A percentile compares a stretch with the other conserved stretches of the same genome.
Conservation (phyloP, 2,797 vertebrate species). For the Ficedula albicollis region DNA sequence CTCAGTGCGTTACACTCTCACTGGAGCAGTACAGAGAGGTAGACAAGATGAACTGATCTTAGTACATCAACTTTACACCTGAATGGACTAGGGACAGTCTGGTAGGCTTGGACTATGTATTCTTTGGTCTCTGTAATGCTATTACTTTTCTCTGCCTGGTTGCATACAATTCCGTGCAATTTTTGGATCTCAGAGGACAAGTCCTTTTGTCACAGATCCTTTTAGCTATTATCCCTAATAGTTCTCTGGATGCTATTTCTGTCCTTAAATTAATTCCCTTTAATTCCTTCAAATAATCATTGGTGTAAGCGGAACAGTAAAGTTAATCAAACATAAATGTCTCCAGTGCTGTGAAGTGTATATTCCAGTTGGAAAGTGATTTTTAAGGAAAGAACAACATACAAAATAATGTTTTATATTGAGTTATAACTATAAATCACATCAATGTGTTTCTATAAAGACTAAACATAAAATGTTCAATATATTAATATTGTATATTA, state of each 20-base stretch:
- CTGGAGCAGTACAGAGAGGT: background rate
- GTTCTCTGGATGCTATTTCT: background rate
- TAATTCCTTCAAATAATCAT: background rate
- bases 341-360: background rate
- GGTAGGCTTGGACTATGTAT: background rate
- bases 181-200: background rate
- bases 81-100: background rate
- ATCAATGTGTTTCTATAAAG: background rate
- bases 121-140: background rate
- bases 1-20: background rate
- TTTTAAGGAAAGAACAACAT: background rate
- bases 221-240: background rate
- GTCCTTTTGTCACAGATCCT: background rate
- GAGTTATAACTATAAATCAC: background rate
- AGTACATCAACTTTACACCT: background rate
- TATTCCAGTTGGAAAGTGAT: background rate
- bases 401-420: background rate
- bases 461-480: background rate
- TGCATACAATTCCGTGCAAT: background rate
- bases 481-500: background rate
- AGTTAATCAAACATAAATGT: background rate
- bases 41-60: background rate
- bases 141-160: background rate
- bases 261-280: background rate
- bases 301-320: background rate